Base-by-base conservation (phyloP, 1,140 invertebrate genomes). In the Paralvinella palmiformis region DNA sequence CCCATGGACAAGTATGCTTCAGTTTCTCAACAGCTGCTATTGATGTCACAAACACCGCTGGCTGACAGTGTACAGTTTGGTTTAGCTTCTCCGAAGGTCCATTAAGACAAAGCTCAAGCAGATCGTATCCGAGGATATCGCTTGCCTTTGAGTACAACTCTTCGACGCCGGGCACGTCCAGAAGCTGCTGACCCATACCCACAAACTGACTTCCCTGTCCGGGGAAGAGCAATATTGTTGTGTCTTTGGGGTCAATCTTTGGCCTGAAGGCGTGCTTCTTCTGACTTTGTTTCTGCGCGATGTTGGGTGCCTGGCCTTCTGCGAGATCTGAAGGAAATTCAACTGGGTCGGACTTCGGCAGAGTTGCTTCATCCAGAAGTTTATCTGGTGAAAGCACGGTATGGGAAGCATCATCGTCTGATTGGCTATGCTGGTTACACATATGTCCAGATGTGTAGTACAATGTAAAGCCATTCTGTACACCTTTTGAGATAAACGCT, bases 81-180 rank as follows among this genome's bases (percentile, higher is more conserved):
- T 90, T 84, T 17, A 98, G 81, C 74, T 89, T 85, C 1, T 86
- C 82, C 72, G 86, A 85, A 1, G 95, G 94, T n/a, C 95, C 96
- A 69, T 90, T 83, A 2, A 88, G 72, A 76, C 93, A 96, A 6
- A 98, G 74, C 67, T 92, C 87, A 17, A 89, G 77, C 44, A 99
- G 81, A 83, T 98, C 86, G 82, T 91, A 94, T n/a, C 86, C 85
- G 13, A 98, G 82, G 61, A 96, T 85, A 70, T 88, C 86, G 73
- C 88, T 94, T 0, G 95, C 94, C 45, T 89, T 83, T 41, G 92
- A 84, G 79, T 91, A 99, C 36, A 99, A 79, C 60, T 92, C 87
- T 69, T 84, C 85, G 0, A 89, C 91, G 63, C 86, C 84, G 0
- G 92, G 92, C 73, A 89, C 88, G 22, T 86, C 81, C 2, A 91